Evolutionary conservation across 2,888 invertebrate genomes (phyloP).

Genomic region (Epinotia bilunana): DNA sequence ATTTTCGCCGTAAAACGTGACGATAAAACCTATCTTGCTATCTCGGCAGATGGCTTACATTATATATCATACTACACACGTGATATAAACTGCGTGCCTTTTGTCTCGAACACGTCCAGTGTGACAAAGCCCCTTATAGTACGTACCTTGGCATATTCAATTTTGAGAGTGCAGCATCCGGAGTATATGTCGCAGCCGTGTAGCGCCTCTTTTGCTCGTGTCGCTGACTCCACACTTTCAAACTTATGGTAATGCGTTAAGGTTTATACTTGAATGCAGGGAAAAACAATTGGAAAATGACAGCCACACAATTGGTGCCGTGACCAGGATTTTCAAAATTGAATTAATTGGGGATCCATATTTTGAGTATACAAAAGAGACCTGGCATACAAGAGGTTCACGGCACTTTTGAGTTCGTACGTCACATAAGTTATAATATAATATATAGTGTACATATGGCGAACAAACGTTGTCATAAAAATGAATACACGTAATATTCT

Average conservation of each 20-base stretch:
- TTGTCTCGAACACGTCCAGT: background rate
- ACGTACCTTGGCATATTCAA: slow-evolving; percentile 99
- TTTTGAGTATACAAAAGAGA: background rate
- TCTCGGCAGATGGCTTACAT: too few relatives aligned
- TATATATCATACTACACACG: background rate
- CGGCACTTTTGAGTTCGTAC: background rate
- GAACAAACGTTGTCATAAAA: background rate
- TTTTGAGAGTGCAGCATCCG: slow-evolving; percentile 99
- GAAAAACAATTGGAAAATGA: slow-evolving; percentile 21
- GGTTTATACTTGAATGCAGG: slow-evolving; percentile 62
- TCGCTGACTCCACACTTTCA: slow-evolving; percentile 96
- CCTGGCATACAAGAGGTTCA: background rate
- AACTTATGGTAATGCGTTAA: slow-evolving; percentile 89
- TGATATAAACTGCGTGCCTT: background rate
- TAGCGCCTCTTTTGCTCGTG: slow-evolving; percentile 96
- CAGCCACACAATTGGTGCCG: slow-evolving; percentile 27
- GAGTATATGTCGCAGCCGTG: slow-evolving; percentile 99
- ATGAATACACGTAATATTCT: too few relatives aligned
- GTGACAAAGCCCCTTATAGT: background rate
- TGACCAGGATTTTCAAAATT: background rate
- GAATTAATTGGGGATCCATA: background rate
- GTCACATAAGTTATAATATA: too few relatives aligned
- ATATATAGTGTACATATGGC: background rate
- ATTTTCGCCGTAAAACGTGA: too few relatives aligned
- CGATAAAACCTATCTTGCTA: too few relatives aligned